Evolutionary conservation across 1,140 invertebrate genomes (phyloP).

Genomic region (Eciton burchellii): DNA sequence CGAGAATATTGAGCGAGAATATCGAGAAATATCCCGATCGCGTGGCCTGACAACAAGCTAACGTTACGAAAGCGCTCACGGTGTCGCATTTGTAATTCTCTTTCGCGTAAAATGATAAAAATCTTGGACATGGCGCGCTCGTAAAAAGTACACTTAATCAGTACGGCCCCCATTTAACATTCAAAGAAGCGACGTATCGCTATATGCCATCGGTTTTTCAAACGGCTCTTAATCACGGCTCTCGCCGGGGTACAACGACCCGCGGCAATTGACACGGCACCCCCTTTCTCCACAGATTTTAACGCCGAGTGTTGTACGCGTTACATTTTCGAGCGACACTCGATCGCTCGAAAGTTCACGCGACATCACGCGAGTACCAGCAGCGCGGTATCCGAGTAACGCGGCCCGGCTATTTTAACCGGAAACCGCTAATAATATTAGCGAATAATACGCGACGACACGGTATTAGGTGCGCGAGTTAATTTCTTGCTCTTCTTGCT

Average conservation of each 20-base stretch:
- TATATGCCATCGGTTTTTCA: slow-evolving; percentile 63
- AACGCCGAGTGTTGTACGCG: slow-evolving; percentile 52
- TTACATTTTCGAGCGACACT: slow-evolving; percentile 63
- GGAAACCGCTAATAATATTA: too few relatives aligned
- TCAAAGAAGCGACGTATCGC: slow-evolving; percentile 62
- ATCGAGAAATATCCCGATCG: not conserved
- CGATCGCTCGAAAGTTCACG: slow-evolving; percentile 57
- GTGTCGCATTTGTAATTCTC: slow-evolving; percentile 43
- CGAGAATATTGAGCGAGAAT: slow-evolving; percentile 23
- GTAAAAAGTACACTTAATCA: slow-evolving; percentile 71
- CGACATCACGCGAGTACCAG: slow-evolving; percentile 27
- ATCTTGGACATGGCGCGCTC: slow-evolving; percentile 43
- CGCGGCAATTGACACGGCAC: slow-evolving; percentile 46
- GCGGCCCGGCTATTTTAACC: slow-evolving; percentile 47
- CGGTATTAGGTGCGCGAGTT: too few relatives aligned
- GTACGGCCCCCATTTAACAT: slow-evolving; percentile 62
- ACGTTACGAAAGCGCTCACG: not conserved
- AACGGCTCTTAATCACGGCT: slow-evolving; percentile 67
- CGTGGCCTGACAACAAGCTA: too few relatives aligned
- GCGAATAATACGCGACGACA: too few relatives aligned
- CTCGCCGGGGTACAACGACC: slow-evolving; percentile 59
- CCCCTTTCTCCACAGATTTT: slow-evolving; percentile 55
- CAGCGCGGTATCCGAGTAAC: slow-evolving; percentile 35
- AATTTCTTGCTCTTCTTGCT: too few relatives aligned
- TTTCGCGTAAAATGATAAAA: slow-evolving; percentile 51